phyloP scores from a whole-genome alignment of 2,797 vertebrate genomes.

The Corythornis leucogaster region DNA sequence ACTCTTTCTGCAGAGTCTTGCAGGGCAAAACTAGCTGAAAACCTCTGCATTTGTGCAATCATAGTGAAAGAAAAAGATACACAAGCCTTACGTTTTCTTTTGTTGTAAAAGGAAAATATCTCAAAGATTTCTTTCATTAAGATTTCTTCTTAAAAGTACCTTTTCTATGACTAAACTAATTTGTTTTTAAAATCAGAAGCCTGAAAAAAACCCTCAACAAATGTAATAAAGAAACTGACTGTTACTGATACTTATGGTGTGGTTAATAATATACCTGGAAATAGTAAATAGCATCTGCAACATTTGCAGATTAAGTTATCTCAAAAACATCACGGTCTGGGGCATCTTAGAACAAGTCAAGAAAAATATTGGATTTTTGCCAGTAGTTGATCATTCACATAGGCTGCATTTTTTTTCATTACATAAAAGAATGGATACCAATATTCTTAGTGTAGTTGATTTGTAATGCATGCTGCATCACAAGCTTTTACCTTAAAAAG shows the following conservation, averaged over 20 bases:
- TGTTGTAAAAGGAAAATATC: not conserved
- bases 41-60: not conserved
- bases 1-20: not conserved
- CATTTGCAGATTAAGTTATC: constrained; percentile 5
- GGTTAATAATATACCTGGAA: not conserved
- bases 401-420: not conserved
- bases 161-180: not conserved
- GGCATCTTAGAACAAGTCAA: not conserved
- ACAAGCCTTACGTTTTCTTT: not conserved
- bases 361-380: not conserved
- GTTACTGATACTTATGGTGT: not conserved
- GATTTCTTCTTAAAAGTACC: not conserved
- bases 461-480: not conserved
- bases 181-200: not conserved
- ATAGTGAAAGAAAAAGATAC: not conserved
- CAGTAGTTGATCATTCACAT: not conserved
- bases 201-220: not conserved
- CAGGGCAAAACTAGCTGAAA: not conserved
- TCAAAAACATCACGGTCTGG: not conserved
- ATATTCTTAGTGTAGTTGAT: not conserved
- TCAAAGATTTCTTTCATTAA: not conserved
- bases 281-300: not conserved
- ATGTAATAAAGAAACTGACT: not conserved
- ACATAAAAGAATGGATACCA: not conserved
- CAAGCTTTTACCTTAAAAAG: not conserved